Base-by-base conservation (phyloP, 2,888 invertebrate genomes). In the Synanthedon formicaeformis region DNA sequence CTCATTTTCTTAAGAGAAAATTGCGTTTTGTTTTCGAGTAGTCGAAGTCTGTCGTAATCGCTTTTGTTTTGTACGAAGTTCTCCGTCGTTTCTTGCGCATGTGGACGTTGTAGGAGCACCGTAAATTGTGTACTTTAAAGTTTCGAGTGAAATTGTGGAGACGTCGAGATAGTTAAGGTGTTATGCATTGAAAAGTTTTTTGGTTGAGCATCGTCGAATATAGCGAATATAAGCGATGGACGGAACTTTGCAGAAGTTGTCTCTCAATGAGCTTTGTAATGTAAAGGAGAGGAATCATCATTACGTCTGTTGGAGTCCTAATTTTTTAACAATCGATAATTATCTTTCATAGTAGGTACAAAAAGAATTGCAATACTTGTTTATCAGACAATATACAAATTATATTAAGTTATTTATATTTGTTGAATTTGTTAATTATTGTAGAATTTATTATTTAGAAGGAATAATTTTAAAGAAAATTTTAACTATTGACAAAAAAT, bases 1-100 rank as follows among this genome's bases (percentile, higher is more conserved):
- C 86, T 87, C 86, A 87, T 87, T 87, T 87, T 87, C 87, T 87
- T 87, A 87, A 86, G 87, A 85, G 87, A 87, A 87, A 86, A 87
- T 87, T 87, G 85, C 85, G 86, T 87, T 87, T 86, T 87, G 86
- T 87, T 87, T 86, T 86, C 86, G 84, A 85, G 86, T 83, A 85
- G 83, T 85, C 86, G 81, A 85, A 85, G 85, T 86, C 85, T 84
- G 79, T 82, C 78, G 86, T 87, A 86, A 87, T 87, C 85, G 85
- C 84, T 86, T 87, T 87, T 87, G 87, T 87, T 87, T 79, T 70
- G 81, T 73, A 61, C 23, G 64, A 81, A 85, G 75, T 81, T 84
- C 69, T 63, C 66, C 74, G 73, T 61, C 72, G 73, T 71, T 71
- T 70, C 58, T 58, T 63, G 73, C 72, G 76, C 82, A 83, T 85